A percentile compares a stretch with the other conserved stretches of the same genome.
phyloP scores from a whole-genome alignment of 2,888 invertebrate species.

The Osmoderma eremita region DNA sequence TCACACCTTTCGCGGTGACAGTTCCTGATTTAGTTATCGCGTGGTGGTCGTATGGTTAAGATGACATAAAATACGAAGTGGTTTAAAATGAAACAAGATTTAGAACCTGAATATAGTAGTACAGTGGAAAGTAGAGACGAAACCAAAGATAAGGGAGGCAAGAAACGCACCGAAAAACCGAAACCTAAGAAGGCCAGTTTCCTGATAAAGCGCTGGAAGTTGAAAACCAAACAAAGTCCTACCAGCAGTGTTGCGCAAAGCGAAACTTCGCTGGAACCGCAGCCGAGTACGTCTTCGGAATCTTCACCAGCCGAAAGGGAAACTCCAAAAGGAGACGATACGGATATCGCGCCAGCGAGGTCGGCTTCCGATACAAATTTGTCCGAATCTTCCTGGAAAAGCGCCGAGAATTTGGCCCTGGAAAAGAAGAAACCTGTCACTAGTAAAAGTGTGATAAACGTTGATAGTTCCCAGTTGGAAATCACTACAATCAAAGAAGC shows the following conservation, averaged over 20 bases:
- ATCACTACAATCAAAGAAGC: conserved; percentile 38
- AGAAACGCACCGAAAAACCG: conserved; percentile 32
- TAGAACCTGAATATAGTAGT: conserved; percentile 14
- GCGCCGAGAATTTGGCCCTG: conserved; percentile 51
- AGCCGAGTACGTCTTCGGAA: conserved; percentile 49
- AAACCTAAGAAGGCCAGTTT: conserved; percentile 52
- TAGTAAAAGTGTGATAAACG: conserved; percentile 44
- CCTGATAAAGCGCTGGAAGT: conserved; percentile 55
- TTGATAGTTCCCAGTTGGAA: conserved; percentile 44
- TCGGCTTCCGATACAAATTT: conserved; percentile 58
- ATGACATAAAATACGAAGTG: conserved; percentile 35
- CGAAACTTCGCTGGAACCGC: conserved; percentile 39
- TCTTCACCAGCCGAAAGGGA: conserved; percentile 50
- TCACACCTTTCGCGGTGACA: conserved; percentile 8
- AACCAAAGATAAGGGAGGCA: conserved; percentile 24
- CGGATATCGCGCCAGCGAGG: conserved; percentile 51
- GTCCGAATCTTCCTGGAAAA: conserved; percentile 55
- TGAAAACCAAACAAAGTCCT: conserved; percentile 46
- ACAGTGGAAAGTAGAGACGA: conserved; percentile 29
- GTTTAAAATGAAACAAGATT: conserved; percentile 41
- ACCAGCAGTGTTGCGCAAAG: conserved; percentile 40
- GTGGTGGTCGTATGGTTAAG: conserved; percentile 37
- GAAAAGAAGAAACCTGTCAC: conserved; percentile 46
- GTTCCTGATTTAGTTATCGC: conserved; percentile 20
- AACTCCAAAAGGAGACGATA: conserved; percentile 56